A percentile compares a stretch with the other conserved stretches of the same genome.
These are phyloP conservation scores for Pseudorasbora parva DNA, from an alignment of 2,113 vertebrate species.

Conservation along the genomic window DNA sequence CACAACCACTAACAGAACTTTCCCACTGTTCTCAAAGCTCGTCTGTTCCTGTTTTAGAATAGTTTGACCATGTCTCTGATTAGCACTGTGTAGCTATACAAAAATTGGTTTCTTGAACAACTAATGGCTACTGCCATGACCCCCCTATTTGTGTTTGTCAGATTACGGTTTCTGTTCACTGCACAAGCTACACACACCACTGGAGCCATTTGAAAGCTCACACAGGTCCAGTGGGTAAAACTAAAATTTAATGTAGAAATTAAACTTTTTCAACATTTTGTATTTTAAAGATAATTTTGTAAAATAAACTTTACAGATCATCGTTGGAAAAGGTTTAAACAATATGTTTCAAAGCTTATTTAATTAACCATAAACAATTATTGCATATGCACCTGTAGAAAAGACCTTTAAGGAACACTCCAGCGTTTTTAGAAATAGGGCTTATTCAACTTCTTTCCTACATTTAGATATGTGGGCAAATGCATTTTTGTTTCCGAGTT, in stretches of 20 bases:
- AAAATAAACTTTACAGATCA: no score
- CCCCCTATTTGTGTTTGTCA: neutral
- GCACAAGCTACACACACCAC: neutral
- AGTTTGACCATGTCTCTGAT: conserved; percentile 31
- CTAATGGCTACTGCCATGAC: neutral
- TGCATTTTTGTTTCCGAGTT: no score
- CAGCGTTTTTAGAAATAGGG: no score
- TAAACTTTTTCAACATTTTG: no score
- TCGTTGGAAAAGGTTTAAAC: no score
- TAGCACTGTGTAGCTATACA: conserved; percentile 17
- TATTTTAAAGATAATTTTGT: no score
- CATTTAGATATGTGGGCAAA: no score
- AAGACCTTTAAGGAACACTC: no score
- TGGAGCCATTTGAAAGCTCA: neutral
- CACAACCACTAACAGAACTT: conserved; percentile 33
- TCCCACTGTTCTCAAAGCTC: conserved; percentile 14
- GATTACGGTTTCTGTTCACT: neutral
- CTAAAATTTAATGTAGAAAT: neutral
- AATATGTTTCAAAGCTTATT: no score
- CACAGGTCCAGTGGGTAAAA: neutral
- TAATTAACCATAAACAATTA: no score
- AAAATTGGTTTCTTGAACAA: conserved; percentile 1
- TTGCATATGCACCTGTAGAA: no score
- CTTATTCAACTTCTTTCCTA: no score
- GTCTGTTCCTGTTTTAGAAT: conserved; percentile 32